A percentile compares a stretch with the other conserved stretches of the same genome.
Evolutionary conservation across 2,888 invertebrate genomes (phyloP).

Genomic region (Acheta domesticus): DNA sequence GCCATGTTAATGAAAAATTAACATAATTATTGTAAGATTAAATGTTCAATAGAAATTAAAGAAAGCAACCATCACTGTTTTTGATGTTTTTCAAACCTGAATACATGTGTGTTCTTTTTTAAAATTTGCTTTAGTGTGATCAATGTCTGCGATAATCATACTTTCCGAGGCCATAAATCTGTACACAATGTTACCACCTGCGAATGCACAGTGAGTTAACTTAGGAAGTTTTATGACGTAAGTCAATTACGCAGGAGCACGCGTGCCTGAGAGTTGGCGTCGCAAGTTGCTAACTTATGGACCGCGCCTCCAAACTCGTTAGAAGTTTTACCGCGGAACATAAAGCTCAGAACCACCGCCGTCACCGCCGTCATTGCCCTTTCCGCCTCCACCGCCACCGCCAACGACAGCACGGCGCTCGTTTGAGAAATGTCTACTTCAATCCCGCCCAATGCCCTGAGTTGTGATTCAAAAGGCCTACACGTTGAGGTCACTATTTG

Average conservation of each 20-base stretch:
- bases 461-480: too few relatives aligned
- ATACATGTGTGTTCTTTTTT: too few relatives aligned
- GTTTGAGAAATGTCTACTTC: too few relatives aligned
- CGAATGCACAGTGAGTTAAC: slow-evolving; percentile 5
- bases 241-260: slow-evolving; percentile 18
- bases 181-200: neutral
- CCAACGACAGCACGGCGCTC: too few relatives aligned
- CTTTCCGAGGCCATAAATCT: neutral
- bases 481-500: too few relatives aligned
- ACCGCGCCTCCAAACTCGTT: slow-evolving; percentile 18
- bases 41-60: too few relatives aligned
- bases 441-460: too few relatives aligned
- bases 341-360: neutral
- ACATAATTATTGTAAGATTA: too few relatives aligned
- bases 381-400: neutral
- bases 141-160: neutral
- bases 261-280: slow-evolving; percentile 9
- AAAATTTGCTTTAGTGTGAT: too few relatives aligned
- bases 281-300: neutral
- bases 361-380: neutral
- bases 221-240: slow-evolving; percentile 4
- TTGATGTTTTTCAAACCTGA: too few relatives aligned
- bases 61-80: too few relatives aligned
- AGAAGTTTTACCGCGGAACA: neutral
- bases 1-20: too few relatives aligned